phyloP scores from a whole-genome alignment of 2,113 vertebrate genomes.

The Ploceus nigricollis region DNA sequence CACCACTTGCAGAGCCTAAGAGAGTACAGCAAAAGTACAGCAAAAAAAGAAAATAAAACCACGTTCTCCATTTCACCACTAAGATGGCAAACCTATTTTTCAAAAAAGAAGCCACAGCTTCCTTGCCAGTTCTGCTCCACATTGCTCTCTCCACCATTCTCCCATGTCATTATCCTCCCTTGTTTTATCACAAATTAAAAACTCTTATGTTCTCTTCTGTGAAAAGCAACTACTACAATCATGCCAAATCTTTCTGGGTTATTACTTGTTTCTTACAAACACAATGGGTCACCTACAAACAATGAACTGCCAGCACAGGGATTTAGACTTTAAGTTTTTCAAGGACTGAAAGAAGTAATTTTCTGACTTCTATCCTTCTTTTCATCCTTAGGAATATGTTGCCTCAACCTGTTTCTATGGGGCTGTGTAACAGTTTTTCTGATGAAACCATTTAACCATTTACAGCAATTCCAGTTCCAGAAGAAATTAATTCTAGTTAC shows the following conservation, averaged over 20 bases:
- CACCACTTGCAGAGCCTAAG: not conserved
- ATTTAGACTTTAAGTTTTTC: not conserved
- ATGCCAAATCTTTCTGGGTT: not conserved
- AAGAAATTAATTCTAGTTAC: not conserved
- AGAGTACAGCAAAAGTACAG: not conserved
- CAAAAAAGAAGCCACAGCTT: not conserved
- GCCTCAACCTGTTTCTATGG: not conserved
- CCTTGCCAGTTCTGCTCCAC: not conserved
- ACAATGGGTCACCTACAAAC: not conserved
- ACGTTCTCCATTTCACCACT: not conserved
- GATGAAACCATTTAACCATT: not conserved
- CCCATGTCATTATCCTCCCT: not conserved
- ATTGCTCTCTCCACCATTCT: not conserved
- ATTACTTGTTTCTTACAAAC: not conserved
- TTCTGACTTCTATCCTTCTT: not conserved
- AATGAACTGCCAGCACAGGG: accelerated
- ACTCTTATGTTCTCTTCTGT: not conserved
- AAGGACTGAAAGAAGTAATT: not conserved
- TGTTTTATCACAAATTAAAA: not conserved
- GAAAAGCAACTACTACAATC: not conserved
- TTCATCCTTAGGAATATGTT: not conserved
- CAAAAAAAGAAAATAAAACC: not conserved
- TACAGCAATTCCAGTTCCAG: not conserved
- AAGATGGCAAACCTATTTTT: not conserved
- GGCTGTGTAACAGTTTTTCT: not conserved